These are phyloP conservation scores for Apis mellifera DNA, from an alignment of 1,140 invertebrate genomes.

Conservation along the genomic window DNA sequence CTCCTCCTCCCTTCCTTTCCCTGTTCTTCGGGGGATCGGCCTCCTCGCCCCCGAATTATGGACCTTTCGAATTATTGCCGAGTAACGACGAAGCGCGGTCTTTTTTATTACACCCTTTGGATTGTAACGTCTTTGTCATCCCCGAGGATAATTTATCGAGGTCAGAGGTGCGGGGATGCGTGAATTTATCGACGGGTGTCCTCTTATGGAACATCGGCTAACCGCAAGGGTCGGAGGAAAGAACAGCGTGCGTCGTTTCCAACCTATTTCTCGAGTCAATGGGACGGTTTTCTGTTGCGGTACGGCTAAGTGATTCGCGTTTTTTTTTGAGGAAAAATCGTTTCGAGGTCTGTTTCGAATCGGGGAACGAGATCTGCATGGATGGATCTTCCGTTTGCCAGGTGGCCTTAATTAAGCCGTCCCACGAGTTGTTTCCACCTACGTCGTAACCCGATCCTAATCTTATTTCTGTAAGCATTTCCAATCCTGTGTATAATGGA, in stretches of 20 bases:
- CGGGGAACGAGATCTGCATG: no score
- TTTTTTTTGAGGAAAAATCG: not conserved
- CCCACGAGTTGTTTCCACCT: no score
- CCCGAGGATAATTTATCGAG: constrained; percentile 68
- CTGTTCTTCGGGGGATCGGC: not conserved
- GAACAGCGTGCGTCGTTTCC: constrained; percentile 57
- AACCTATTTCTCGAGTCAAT: not conserved
- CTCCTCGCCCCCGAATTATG: constrained; percentile 4
- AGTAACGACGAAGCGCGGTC: constrained; percentile 52
- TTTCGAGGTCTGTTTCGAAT: no score
- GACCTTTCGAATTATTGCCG: constrained; percentile 62
- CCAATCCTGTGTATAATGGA: no score
- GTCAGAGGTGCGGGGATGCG: constrained; percentile 19
- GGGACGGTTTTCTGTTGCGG: not conserved
- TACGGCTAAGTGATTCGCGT: not conserved
- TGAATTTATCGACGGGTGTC: constrained; percentile 67
- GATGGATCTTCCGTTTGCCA: no score
- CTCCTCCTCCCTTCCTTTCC: not conserved
- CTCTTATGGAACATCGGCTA: constrained; percentile 48
- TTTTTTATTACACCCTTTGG: constrained; percentile 63
- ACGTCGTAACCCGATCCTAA: no score
- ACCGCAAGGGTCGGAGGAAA: constrained; percentile 56
- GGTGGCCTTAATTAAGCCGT: no score
- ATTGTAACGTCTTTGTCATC: constrained; percentile 73
- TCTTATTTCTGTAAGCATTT: no score